Evolutionary conservation across 2,888 invertebrate species (phyloP), one percentile per base, ranked within the genome.

Genomic region (Tetranychus truncatus): DNA sequence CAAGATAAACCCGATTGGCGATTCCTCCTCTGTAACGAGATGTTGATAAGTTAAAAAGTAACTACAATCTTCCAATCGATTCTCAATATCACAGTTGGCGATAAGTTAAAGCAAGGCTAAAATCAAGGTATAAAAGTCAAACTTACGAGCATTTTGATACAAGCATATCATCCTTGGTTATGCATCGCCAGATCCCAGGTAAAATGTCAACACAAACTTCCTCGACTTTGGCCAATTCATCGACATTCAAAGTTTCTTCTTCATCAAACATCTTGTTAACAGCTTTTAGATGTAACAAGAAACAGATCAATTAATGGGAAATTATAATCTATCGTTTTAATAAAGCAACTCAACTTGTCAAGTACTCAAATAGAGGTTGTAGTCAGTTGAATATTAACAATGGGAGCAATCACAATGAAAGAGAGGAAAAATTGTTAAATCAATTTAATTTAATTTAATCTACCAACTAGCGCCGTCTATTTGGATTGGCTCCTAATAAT

Each of bases 1-100:
- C 69, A 15, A 69, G 20, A 21, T 20, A 69, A 11, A 69, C 34
- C 20, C 69, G 69, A 69, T 69, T 69, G 20, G 69, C 69, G 69
- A 69, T 69, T 18, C 69, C 69, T 20, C 69, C 69, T 1, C 69
- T 69, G 69, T 20, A 21, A 69, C 11, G 34, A 34, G 34, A 34
- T 24, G 20, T 67, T 67, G 34, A 34, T 34, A 34, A 34, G 34
- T 34, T 34, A 34, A 34, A 24, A 34, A 34, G 34, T 3, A 34
- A 34, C 34, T 34, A 5, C 34, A 34, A 34, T 34, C 34, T 3
- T 34, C 34, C 34, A 34, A 34, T 34, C 34, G 34, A 34, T 34
- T 34, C 5, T 34, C 34, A 34, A 5, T 34, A 15, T 6, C 9
- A 55, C 55, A 55, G 15, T 55, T 55, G 15, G 15, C 55, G 55